phyloP scores from a whole-genome alignment of 2,797 vertebrate genomes.

The Squalus acanthias region DNA sequence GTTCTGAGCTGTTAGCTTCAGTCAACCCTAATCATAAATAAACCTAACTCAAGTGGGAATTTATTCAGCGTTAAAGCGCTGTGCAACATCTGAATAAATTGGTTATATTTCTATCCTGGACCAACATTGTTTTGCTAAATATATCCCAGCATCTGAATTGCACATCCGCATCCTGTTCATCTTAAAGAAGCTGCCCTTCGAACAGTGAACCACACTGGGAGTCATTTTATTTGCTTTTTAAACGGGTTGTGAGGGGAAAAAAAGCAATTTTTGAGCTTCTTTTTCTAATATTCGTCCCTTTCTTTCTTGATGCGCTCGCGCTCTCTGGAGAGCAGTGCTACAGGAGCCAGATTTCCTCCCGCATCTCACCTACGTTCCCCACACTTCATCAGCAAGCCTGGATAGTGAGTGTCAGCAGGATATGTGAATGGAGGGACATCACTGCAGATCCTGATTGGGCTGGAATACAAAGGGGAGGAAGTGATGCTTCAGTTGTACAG shows the following conservation, averaged over 20 bases:
- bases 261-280: not conserved
- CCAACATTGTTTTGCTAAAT: conserved; percentile 24
- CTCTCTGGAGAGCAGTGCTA: not conserved
- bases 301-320: not conserved
- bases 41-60: conserved; percentile 29
- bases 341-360: not conserved
- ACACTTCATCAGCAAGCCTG: not conserved
- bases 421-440: not conserved
- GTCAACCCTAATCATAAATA: conserved; percentile 6
- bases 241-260: not conserved
- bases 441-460: not conserved
- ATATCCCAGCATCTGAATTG: conserved; percentile 4
- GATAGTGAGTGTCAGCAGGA: not conserved
- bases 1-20: not conserved
- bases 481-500: not conserved
- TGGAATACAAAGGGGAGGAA: not conserved
- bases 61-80: conserved; percentile 10
- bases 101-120: conserved; percentile 20
- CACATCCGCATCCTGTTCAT: not conserved
- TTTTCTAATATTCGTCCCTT: not conserved
- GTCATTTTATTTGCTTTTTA: not conserved
- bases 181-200: not conserved
- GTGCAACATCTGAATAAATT: conserved; percentile 26
- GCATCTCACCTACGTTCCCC: not conserved
- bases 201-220: not conserved